Base-by-base conservation (phyloP, 2,888 invertebrate species). In the Luffia ferchaultella region DNA sequence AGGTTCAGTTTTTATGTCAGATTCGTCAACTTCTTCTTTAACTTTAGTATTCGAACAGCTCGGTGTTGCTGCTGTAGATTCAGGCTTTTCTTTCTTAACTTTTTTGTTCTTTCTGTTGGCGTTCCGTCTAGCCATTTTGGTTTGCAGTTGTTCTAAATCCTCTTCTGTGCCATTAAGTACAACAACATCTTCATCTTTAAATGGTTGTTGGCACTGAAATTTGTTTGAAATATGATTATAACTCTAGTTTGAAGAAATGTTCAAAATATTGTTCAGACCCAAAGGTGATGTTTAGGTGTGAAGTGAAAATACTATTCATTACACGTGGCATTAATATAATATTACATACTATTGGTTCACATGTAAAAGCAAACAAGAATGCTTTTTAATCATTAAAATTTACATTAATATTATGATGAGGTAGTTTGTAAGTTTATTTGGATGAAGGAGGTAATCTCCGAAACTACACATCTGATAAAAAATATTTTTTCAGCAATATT, bases 121-220 rank as follows among this genome's bases (percentile, higher is more conserved):
- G 50, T 91, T 86, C 45, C 93, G 85, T 48, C 87, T 80, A 56
- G 90, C 87, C 76, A 93, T 89, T 62, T 88, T 88, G 16, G 70
- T 70, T 58, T 78, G 85, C 66, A 95, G 87, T 20, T 80, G 55
- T 42, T 86, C 86, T 52, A 93, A 66, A 61, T 96, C 95, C 56
- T 93, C 92, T 15, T 93, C 91, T 57, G 86, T 88, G 48, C 93
- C 93, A 78, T 98, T 98, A 20, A 99, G 79, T n/a, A 93, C 82
- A 20, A 98, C 89, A 7, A 97, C 76, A 70, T 98, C 96, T 56
- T 90, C 89, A 47, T 90, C 86, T 9, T 84, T 83, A 66, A 92
- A 96, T 1, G 91, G 86, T 63, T 89, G 85, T 59, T 93, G 95
- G 72, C 97, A 98, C 84, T 91, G 76, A 46, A 70, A 73, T 55